phyloP scores from a whole-genome alignment of 2,797 vertebrate genomes.

The Anableps anableps region DNA sequence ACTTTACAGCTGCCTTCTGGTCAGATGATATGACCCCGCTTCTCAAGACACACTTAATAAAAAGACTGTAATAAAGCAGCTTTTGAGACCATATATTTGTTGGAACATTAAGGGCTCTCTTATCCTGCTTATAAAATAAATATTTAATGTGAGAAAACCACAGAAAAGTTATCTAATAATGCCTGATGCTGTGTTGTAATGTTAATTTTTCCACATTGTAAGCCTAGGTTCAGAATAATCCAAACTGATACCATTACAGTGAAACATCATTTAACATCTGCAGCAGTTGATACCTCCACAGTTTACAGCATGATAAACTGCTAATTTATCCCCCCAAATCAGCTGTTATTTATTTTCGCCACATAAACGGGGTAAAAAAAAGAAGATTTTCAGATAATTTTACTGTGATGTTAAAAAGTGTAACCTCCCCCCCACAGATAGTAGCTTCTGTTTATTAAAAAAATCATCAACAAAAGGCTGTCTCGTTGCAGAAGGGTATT shows the following conservation, averaged over 20 bases:
- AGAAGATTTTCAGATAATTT: no score
- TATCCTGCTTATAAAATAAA: background rate
- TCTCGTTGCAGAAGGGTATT: no score
- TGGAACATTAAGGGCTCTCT: background rate
- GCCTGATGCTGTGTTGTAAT: background rate
- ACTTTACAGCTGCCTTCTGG: background rate
- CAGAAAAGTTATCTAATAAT: background rate
- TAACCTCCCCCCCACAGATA: no score
- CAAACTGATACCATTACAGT: background rate
- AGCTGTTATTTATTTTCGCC: background rate
- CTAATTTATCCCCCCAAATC: background rate
- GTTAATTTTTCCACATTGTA: background rate
- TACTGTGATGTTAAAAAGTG: no score
- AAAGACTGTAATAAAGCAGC: background rate
- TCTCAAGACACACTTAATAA: background rate
- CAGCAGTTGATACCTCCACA: background rate
- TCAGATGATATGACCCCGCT: conserved; percentile 6
- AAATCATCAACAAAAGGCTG: no score
- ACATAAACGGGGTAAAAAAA: no score
- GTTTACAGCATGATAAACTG: background rate
- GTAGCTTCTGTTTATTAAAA: no score
- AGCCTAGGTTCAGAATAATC: background rate
- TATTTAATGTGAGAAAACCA: background rate
- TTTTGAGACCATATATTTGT: background rate
- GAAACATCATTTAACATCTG: background rate